These are phyloP conservation scores for Girardinus metallicus DNA, from an alignment of 2,797 vertebrate species.

Conservation along the genomic window DNA sequence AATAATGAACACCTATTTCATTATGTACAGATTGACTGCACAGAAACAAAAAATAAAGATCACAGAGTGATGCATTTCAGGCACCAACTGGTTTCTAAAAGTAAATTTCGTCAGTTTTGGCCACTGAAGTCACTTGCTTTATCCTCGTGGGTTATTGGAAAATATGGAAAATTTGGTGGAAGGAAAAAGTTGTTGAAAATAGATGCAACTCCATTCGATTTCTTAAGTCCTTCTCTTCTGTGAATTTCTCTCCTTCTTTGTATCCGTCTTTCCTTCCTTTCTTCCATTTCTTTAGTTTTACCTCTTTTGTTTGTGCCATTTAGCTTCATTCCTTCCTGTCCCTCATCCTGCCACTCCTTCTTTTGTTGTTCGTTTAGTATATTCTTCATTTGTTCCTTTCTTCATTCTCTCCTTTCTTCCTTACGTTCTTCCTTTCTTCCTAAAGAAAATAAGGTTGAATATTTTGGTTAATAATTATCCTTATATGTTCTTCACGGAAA, in stretches of 20 bases:
- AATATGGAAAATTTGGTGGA: neutral
- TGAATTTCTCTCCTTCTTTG: neutral
- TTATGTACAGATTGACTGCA: neutral
- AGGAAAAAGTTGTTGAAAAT: neutral
- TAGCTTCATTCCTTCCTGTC: neutral
- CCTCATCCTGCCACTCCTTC: neutral
- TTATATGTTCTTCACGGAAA: neutral
- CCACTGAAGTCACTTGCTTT: neutral
- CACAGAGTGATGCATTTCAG: neutral
- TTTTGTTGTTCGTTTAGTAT: neutral
- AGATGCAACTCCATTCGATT: neutral
- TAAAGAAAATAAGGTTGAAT: neutral
- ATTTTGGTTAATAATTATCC: neutral
- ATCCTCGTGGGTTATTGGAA: neutral
- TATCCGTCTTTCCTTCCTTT: neutral
- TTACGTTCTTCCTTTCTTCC: neutral
- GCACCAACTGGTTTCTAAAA: neutral
- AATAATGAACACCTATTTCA: neutral
- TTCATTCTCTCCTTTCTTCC: neutral
- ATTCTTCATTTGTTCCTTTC: neutral
- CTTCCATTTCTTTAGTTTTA: neutral
- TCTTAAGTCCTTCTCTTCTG: neutral
- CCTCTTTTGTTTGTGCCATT: neutral
- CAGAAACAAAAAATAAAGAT: no score
- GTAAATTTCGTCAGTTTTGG: neutral